Conservation (phyloP, 1,140 invertebrate genomes). For the Hestina assimilis region DNA sequence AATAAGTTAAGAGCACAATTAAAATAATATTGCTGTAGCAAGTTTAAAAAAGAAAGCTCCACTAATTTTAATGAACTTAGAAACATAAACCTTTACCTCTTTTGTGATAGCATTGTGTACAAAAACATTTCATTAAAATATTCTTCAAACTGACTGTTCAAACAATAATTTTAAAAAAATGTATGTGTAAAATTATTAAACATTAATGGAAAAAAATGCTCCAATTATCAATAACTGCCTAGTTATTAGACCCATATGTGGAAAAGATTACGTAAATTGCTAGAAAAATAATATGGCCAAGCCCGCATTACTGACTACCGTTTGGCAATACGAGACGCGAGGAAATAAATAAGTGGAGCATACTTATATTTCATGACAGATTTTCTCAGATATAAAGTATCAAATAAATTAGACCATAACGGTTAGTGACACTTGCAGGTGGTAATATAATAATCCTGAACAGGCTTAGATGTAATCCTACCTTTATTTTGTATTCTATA, state of each 20-base stretch:
- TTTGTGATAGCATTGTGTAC: too few relatives aligned
- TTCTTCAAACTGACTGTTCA: too few relatives aligned
- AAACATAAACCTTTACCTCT: too few relatives aligned
- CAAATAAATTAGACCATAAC: conserved; percentile 31
- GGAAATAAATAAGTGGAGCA: conserved; percentile 25
- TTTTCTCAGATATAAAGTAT: conserved; percentile 30
- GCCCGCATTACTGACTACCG: conserved; percentile 21
- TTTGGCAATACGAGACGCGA: conserved; percentile 23
- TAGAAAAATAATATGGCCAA: conserved; percentile 21
- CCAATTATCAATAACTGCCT: not conserved
- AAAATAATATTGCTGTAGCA: too few relatives aligned
- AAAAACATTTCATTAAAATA: too few relatives aligned
- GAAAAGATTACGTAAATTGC: conserved; percentile 3
- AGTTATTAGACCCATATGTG: conserved; percentile 1
- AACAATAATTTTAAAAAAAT: too few relatives aligned
- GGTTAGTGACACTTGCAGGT: conserved; percentile 23
- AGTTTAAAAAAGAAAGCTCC: too few relatives aligned
- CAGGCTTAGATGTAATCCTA: conserved; percentile 1
- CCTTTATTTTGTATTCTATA: not conserved
- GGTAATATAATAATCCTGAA: conserved; percentile 8
- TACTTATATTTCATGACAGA: conserved; percentile 31
- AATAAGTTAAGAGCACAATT: too few relatives aligned
- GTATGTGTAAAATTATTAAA: too few relatives aligned
- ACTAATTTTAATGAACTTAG: too few relatives aligned
- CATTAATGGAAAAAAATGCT: too few relatives aligned